Base-by-base conservation (phyloP, 2,888 invertebrate genomes). In the Epinotia demarniana region DNA sequence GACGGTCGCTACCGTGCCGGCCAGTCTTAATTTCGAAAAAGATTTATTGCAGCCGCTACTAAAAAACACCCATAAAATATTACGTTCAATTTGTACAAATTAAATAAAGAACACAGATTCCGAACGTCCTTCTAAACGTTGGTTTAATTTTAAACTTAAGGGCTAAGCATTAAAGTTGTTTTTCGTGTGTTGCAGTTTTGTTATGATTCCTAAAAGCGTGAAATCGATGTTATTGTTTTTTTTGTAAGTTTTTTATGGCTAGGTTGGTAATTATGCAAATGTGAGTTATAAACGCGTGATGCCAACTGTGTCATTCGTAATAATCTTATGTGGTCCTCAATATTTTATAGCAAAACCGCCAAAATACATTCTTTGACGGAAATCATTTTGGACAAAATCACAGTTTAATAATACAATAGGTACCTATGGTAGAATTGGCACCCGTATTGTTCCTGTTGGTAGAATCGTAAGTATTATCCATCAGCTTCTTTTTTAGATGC, bases 21-120 rank as follows among this genome's bases (percentile, higher is more conserved):
- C 79, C 80, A 79, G 76, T 78, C 76, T 77, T 80, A 77, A 76
- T 75, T 75, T 67, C 63, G 70, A 66, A 77, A 63, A 78, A 84
- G 85, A 86, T 85, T 85, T 86, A 86, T 85, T 78, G 73, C 76
- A 77, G 75, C 78, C 79, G 77, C 67, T 77, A 78, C 81, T 79
- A 85, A 82, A 82, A 83, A 83, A 81, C 74, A 80, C 77, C 75
- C 77, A 80, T 84, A 83, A 85, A 83, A 83, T 83, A 83, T 82
- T 77, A 77, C 79, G 79, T 79, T 77, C 84, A 81, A 85, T 85
- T 85, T 85, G 84, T 86, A 83, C 81, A 85, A 85, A 84, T 84
- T 83, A 83, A 82, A 81, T 80, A 80, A 81, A 80, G 78, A 77
- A 75, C 68, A 75, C 70, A 75, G 53, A 73, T 77, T 76, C 72